Evolutionary conservation across 2,113 vertebrate species (phyloP), one percentile per base, ranked within the genome.

Genomic region (Sorex araneus): DNA sequence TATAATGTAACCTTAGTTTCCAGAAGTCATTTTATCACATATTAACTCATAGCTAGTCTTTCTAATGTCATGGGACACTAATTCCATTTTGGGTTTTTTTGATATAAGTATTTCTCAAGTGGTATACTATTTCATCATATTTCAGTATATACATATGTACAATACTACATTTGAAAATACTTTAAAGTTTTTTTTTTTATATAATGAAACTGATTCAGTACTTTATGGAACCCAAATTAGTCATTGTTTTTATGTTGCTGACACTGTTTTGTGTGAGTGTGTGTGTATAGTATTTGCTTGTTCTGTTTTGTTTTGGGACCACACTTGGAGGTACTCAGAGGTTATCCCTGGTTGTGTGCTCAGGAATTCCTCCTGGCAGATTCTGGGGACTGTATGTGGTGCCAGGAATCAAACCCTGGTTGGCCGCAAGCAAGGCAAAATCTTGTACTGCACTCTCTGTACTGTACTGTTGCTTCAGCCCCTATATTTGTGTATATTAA

Each of bases 161-260:
- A 73, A 45, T 34, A n/a, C 79, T 91, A 23, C 19, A 87, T 90
- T 91, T 88, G 30, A 54, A 19, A 64, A 1, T 76, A 23, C 13
- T 28, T 83, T 30, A 81, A 76, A 32, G 21, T 73, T 88, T 74
- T 81, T 75, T 34, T 6, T 4, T 89, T 90, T 54, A 16, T 77
- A 64, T 86, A 86, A 45, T 79, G 57, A 91, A 86, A 43, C 13
- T 54, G 64, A 90, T 74, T 94, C 12, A 73, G 2, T 83, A 54
- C 36, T 90, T 95, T 78, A 63, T 78, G 91, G 40, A 90, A 88
- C 70, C 27, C 77, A 82, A 87, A 66, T 36, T 8, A 81, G 66
- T 73, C 11, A 23, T 64, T 91, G 15, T 84, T 85, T 69, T 64
- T 19, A 16, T 80, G 21, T 90, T 89, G n/a, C 3, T 78, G 45